Percentiles rank a stretch among this genome's conserved stretches.
These are phyloP conservation scores for Oncorhynchus mykiss DNA, from an alignment of 2,113 vertebrate genomes.

Conservation along the genomic window DNA sequence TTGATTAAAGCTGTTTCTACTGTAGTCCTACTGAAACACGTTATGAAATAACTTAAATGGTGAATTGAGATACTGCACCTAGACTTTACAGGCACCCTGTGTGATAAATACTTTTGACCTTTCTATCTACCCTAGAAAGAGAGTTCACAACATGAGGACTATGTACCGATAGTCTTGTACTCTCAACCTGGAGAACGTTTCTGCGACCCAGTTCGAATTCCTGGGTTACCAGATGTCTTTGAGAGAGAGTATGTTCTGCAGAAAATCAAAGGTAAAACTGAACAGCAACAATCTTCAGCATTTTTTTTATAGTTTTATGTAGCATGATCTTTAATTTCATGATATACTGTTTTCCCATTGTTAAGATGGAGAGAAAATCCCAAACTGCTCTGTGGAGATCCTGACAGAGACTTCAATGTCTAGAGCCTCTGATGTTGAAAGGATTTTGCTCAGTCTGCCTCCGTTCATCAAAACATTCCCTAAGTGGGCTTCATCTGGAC, in stretches of 20 bases:
- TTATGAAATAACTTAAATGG: no score
- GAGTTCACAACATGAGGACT: conserved; percentile 38
- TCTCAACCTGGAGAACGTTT: conserved; percentile 34
- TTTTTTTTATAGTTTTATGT: no score
- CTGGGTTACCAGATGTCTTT: conserved; percentile 24
- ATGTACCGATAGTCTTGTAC: conserved; percentile 32
- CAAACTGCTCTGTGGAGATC: conserved; percentile 47
- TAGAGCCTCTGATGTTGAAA: conserved; percentile 54
- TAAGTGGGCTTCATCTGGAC: conserved; percentile 32
- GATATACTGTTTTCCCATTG: not conserved
- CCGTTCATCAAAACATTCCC: conserved; percentile 32
- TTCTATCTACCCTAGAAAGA: conserved; percentile 39
- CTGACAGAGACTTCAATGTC: conserved; percentile 39
- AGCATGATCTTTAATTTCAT: no score
- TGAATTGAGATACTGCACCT: no score
- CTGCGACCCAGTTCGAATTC: conserved; percentile 58
- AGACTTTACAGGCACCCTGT: no score
- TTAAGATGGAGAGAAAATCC: conserved; percentile 57
- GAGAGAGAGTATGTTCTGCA: not conserved
- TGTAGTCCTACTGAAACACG: no score
- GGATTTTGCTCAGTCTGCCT: conserved; percentile 59
- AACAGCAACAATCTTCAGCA: no score
- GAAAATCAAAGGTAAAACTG: conserved; percentile 50
- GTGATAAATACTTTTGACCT: not conserved
- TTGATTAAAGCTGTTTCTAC: no score